Evolutionary conservation across 2,888 invertebrate species (phyloP).

Genomic region (Stenolophus ochropezus): DNA sequence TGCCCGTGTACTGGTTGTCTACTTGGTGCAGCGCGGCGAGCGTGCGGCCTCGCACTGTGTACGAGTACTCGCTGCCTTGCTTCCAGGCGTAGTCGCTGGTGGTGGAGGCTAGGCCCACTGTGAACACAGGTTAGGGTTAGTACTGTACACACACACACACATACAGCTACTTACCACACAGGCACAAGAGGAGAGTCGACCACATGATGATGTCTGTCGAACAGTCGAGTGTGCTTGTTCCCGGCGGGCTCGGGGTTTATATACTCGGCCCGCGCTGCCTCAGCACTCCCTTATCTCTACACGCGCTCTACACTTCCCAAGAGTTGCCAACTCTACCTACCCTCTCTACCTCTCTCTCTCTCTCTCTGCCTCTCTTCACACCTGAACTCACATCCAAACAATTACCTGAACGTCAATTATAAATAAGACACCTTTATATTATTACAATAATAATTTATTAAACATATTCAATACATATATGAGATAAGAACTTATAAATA

Average conservation of each 20-base stretch:
- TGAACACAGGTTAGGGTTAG: too few relatives aligned
- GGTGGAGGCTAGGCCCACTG: constrained; percentile 69
- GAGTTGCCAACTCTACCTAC: background rate
- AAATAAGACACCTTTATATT: background rate
- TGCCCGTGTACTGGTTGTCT: constrained; percentile 75
- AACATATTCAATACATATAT: background rate
- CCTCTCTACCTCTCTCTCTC: background rate
- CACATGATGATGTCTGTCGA: constrained; percentile 57
- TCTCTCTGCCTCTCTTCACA: background rate
- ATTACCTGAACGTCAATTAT: too few relatives aligned
- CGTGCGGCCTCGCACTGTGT: constrained; percentile 76
- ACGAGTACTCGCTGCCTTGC: constrained; percentile 76
- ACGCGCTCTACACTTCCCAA: constrained; percentile 5
- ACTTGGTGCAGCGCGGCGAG: constrained; percentile 77
- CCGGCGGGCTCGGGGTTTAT: background rate
- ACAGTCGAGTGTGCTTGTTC: constrained; percentile 36
- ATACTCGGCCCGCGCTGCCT: constrained; percentile 17
- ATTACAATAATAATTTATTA: background rate
- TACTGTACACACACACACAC: too few relatives aligned
- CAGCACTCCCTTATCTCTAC: constrained; percentile 27
- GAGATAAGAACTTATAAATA: background rate
- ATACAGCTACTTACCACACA: constrained; percentile 55
- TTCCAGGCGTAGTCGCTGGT: constrained; percentile 75
- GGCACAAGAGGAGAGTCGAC: constrained; percentile 52
- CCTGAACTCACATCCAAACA: too few relatives aligned